A percentile compares a stretch with the other conserved stretches of the same genome.
Evolutionary conservation across 2,797 vertebrate genomes (phyloP).

Genomic region (Sebastes nivosus): DNA sequence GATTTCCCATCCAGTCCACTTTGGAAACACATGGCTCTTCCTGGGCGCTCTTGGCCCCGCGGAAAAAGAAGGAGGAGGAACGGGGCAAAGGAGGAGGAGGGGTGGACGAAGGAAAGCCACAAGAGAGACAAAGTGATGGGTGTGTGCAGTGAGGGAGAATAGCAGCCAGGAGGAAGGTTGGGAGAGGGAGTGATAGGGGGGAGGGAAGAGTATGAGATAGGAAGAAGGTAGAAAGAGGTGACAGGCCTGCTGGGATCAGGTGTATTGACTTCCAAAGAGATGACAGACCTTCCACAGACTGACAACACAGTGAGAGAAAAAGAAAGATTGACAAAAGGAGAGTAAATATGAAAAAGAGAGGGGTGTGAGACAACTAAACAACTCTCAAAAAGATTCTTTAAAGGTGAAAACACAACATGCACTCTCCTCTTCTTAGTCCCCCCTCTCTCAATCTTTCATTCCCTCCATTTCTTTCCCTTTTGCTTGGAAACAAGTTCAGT

Average conservation of each 20-base stretch:
- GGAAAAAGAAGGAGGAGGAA: slow-evolving; percentile 37
- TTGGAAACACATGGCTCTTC: slow-evolving; percentile 87
- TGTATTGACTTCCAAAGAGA: slow-evolving; percentile 32
- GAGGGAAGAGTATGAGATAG: slow-evolving; percentile 6
- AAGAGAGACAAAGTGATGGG: slow-evolving; percentile 56
- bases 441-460: slow-evolving; percentile 14
- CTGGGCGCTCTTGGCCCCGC: slow-evolving; percentile 63
- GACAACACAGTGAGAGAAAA: slow-evolving; percentile 6
- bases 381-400: background rate
- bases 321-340: background rate
- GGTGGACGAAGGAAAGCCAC: slow-evolving; percentile 34
- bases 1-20: slow-evolving; percentile 86
- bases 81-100: background rate
- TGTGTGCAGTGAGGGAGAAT: slow-evolving; percentile 50
- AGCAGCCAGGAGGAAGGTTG: slow-evolving; percentile 37
- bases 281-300: slow-evolving; percentile 2
- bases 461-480: slow-evolving; percentile 21
- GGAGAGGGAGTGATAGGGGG: slow-evolving; percentile 16
- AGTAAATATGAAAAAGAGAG: background rate
- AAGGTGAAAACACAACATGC: slow-evolving; percentile 21
- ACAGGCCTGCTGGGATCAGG: slow-evolving; percentile 36
- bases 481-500: slow-evolving; percentile 45
- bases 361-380: slow-evolving; percentile 1
- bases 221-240: slow-evolving; percentile 39
- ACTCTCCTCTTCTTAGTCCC: background rate